phyloP scores from a whole-genome alignment of 35 echinoderm and acorn worm species.

The Strongylocentrotus purpuratus region DNA sequence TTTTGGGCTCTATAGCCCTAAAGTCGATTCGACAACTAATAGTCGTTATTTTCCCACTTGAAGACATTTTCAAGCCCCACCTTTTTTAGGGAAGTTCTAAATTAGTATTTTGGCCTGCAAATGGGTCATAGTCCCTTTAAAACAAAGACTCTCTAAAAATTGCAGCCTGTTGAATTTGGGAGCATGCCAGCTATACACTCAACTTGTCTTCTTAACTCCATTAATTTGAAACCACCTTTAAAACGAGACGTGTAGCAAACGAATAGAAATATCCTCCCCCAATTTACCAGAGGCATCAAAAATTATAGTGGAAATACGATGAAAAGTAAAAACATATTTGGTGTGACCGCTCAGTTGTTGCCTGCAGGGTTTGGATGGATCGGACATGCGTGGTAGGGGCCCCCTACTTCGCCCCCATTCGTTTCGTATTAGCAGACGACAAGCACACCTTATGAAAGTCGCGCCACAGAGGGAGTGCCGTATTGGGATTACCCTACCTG shows the following conservation, averaged over 20 bases:
- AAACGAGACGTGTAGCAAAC: neutral
- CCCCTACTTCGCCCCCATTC: neutral
- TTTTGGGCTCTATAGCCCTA: too few relatives aligned
- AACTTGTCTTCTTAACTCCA: too few relatives aligned
- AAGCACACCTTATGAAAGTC: neutral
- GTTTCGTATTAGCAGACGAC: neutral
- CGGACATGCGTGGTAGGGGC: neutral
- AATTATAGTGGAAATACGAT: neutral
- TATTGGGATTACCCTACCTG: neutral
- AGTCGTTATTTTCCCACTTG: too few relatives aligned
- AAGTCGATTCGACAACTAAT: too few relatives aligned
- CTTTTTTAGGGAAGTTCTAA: too few relatives aligned
- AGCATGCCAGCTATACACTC: too few relatives aligned
- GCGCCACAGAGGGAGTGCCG: neutral
- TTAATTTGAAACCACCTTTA: neutral
- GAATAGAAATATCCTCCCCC: neutral
- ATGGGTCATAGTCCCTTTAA: too few relatives aligned
- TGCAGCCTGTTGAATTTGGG: too few relatives aligned
- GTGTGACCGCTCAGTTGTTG: neutral
- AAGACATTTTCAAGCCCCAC: too few relatives aligned
- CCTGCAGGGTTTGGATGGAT: neutral
- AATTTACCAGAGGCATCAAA: neutral
- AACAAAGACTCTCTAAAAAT: too few relatives aligned
- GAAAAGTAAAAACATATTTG: neutral
- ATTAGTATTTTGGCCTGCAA: too few relatives aligned